A percentile compares a stretch with the other conserved stretches of the same genome.
Conservation (phyloP, 2,888 invertebrate species). For the Globia sparganii region DNA sequence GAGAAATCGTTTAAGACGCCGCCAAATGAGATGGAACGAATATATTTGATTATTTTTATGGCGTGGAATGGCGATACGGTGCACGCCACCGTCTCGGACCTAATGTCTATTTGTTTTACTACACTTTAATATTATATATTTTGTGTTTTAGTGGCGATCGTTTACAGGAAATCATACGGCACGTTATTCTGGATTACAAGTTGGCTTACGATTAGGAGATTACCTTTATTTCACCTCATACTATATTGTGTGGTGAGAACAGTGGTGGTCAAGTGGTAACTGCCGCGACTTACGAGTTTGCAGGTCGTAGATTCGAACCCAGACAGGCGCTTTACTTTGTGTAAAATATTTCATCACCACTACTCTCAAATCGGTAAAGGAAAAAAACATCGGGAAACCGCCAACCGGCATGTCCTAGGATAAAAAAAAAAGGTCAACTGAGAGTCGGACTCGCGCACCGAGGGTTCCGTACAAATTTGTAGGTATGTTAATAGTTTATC, state of each 20-base stretch:
- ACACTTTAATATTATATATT: slow-evolving; percentile 83
- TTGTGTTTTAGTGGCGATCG: slow-evolving; percentile 76
- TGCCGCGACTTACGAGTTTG: background rate
- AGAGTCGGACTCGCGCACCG: no score
- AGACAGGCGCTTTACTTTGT: background rate
- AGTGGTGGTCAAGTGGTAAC: no score
- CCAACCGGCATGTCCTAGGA: background rate
- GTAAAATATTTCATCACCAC: background rate
- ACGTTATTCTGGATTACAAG: slow-evolving; percentile 34
- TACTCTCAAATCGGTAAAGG: background rate
- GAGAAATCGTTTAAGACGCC: slow-evolving; percentile 90
- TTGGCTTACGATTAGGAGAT: slow-evolving; percentile 1
- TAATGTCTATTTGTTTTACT: slow-evolving; percentile 89
- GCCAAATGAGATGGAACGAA: slow-evolving; percentile 90
- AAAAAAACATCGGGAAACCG: background rate
- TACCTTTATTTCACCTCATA: background rate
- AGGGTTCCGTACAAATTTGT: no score
- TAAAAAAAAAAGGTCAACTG: no score
- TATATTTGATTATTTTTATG: slow-evolving; percentile 91
- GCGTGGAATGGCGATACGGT: slow-evolving; percentile 88
- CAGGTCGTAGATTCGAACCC: background rate
- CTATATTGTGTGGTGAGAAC: background rate
- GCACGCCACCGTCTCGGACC: slow-evolving; percentile 78
- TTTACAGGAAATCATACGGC: slow-evolving; percentile 51
- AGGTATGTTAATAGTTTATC: no score